Evolutionary conservation across 1,140 invertebrate genomes (phyloP).

Genomic region (Heliconius nattereri): DNA sequence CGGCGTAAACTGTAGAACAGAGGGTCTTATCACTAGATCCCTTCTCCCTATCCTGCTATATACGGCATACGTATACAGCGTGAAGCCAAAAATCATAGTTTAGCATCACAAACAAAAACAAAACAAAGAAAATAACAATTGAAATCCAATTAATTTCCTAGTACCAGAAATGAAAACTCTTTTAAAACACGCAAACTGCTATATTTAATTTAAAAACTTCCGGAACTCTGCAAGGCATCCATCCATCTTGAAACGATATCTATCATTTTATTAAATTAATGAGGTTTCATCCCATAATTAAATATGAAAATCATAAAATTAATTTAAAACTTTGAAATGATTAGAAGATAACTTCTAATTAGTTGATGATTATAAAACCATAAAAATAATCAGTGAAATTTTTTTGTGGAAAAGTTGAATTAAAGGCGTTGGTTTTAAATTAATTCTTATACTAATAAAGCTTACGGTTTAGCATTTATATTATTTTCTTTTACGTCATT

Average conservation of each 20-base stretch:
- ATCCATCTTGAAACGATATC: conserved; percentile 13
- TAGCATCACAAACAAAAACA: too few relatives aligned
- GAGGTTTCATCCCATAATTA: conserved; percentile 15
- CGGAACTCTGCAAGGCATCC: background rate
- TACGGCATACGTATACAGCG: background rate
- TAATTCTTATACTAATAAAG: too few relatives aligned
- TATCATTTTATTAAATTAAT: conserved; percentile 23
- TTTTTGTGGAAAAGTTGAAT: background rate
- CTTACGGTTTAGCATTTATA: too few relatives aligned
- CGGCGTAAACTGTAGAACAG: fast-evolving
- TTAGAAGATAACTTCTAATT: too few relatives aligned
- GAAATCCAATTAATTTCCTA: too few relatives aligned
- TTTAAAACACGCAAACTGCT: background rate
- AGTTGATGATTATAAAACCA: background rate
- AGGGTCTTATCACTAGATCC: too few relatives aligned
- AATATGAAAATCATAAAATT: conserved; percentile 14
- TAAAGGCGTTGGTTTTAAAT: too few relatives aligned
- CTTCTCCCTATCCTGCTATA: background rate
- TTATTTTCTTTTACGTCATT: too few relatives aligned
- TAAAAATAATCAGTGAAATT: background rate
- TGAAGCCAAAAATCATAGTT: background rate
- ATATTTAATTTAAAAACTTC: background rate
- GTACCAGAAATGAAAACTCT: background rate
- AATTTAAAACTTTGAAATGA: conserved; percentile 34
- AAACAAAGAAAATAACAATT: too few relatives aligned